Evolutionary conservation across 92 coral and sea anemone species (phyloP).

Genomic region (Zoanthus sansibaricus): DNA sequence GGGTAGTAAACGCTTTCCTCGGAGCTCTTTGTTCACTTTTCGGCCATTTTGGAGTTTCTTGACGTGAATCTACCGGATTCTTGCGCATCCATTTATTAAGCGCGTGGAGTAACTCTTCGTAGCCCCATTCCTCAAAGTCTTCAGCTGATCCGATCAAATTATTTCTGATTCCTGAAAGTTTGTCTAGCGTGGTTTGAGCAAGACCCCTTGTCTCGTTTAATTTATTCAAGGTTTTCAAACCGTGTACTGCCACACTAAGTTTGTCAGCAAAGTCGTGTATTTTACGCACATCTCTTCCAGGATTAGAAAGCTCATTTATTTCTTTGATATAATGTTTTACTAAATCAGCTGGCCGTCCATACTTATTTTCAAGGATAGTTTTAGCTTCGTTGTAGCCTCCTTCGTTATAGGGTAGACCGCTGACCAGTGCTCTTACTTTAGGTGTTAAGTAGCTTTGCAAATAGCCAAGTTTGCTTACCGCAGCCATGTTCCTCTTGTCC

Average conservation of each 20-base stretch:
- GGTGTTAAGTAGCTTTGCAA: background rate
- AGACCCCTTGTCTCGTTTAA: background rate
- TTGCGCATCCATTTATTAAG: slow-evolving; percentile 10
- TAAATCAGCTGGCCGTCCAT: background rate
- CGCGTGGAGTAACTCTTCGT: background rate
- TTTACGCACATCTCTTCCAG: background rate
- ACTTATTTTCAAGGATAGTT: slow-evolving; percentile 35
- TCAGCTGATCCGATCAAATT: background rate
- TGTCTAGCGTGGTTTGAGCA: slow-evolving; percentile 17
- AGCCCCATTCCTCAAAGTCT: slow-evolving; percentile 12
- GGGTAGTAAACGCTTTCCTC: background rate
- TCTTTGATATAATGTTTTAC: background rate
- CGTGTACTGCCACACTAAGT: background rate
- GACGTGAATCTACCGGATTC: background rate
- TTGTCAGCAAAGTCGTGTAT: background rate
- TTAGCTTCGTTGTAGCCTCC: slow-evolving; percentile 61
- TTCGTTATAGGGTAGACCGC: slow-evolving; percentile 46
- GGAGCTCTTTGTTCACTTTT: background rate
- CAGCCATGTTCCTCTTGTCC: background rate
- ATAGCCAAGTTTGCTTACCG: background rate
- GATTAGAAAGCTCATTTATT: background rate
- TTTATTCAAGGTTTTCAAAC: background rate
- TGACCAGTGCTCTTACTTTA: background rate
- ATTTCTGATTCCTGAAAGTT: background rate
- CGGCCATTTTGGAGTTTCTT: background rate